Conservation (phyloP, 92 coral and sea anemone species). For the Nematostella vectensis region DNA sequence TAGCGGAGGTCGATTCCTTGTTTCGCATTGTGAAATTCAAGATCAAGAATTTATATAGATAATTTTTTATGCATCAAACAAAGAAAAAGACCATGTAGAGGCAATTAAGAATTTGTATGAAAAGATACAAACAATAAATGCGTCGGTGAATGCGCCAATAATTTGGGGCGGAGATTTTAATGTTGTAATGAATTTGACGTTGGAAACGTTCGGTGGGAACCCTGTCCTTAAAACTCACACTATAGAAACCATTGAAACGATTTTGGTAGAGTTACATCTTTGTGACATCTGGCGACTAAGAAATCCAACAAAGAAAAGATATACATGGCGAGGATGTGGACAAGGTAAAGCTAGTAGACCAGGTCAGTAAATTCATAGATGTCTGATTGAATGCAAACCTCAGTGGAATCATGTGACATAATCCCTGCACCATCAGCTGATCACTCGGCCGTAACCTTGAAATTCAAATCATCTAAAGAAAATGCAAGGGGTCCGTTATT, state of each 20-base stretch:
- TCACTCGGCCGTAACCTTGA: conserved; percentile 9
- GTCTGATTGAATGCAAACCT: conserved; percentile 11
- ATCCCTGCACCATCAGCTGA: conserved; percentile 18
- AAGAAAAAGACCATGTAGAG: neutral
- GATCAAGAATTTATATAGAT: neutral
- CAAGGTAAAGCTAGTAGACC: conserved; percentile 2
- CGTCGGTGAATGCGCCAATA: neutral
- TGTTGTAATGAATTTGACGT: neutral
- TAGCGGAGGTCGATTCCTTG: neutral
- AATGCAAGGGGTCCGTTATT: conserved; percentile 13
- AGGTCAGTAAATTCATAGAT: conserved; percentile 6
- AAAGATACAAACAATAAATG: neutral
- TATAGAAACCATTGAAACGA: conserved; percentile 10
- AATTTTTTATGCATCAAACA: neutral
- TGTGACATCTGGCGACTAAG: conserved; percentile 20
- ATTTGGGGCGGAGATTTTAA: conserved; percentile 14
- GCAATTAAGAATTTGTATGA: neutral
- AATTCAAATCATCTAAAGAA: conserved; percentile 2
- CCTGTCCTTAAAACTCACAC: conserved; percentile 4
- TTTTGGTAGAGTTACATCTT: conserved; percentile 6
- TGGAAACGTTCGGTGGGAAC: conserved; percentile 15
- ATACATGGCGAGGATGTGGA: conserved; percentile 10
- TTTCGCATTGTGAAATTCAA: neutral
- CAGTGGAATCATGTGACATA: conserved; percentile 7
- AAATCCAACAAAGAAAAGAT: conserved; percentile 8